Evolutionary conservation across 1,140 invertebrate genomes (phyloP).

Genomic region (Mya arenaria): DNA sequence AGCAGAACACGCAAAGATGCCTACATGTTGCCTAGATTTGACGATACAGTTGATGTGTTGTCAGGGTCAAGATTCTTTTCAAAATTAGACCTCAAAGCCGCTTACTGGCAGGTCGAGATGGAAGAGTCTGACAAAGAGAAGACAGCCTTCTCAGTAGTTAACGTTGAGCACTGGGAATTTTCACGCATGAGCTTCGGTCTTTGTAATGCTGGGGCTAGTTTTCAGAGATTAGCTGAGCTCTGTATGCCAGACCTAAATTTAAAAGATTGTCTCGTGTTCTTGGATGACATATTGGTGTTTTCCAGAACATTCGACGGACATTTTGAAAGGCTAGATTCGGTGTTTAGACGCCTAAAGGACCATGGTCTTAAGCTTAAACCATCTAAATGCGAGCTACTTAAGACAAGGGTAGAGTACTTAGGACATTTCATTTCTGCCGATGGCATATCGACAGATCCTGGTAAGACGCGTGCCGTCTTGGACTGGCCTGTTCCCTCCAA

Average conservation of each 20-base stretch:
- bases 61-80: conserved; percentile 78
- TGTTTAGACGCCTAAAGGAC: conserved; percentile 60
- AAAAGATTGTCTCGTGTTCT: conserved; percentile 22
- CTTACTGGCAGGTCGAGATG: conserved; percentile 78
- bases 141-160: conserved; percentile 67
- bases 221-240: conserved; percentile 33
- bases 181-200: conserved; percentile 1
- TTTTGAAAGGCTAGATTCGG: too few species aligned
- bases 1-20: conserved; percentile 78
- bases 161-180: conserved; percentile 41
- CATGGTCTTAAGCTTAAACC: conserved; percentile 64
- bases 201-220: neutral
- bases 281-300: too few species aligned
- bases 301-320: too few species aligned
- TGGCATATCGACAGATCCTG: conserved; percentile 74
- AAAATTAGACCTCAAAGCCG: conserved; percentile 78
- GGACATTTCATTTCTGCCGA: conserved; percentile 58
- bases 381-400: conserved; percentile 79
- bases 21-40: too few species aligned
- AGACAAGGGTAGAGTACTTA: conserved; percentile 45
- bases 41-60: conserved; percentile 79
- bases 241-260: conserved; percentile 24
- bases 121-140: conserved; percentile 71
- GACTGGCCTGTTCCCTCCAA: conserved; percentile 65
- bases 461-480: conserved; percentile 78